Percentiles rank a stretch among this genome's conserved stretches.
Evolutionary conservation across 2,888 invertebrate species (phyloP).

Genomic region (Ectemnius lituratus): DNA sequence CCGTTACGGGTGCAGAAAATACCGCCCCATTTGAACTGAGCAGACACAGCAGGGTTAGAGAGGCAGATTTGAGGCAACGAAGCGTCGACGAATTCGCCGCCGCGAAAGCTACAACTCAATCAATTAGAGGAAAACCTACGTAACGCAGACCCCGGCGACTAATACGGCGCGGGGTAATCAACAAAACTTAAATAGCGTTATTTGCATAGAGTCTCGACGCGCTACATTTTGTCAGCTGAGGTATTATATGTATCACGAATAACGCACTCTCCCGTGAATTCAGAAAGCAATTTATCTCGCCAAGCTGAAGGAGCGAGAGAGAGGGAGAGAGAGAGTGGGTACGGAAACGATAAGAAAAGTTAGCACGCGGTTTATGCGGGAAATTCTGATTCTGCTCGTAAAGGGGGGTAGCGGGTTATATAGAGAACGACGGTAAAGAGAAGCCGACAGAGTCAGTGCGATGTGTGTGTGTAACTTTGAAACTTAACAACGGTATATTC

Average conservation of each 20-base stretch:
- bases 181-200: too few relatives aligned
- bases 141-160: too few relatives aligned
- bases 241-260: too few relatives aligned
- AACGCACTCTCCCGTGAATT: not conserved
- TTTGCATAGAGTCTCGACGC: too few relatives aligned
- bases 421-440: conserved; percentile 39
- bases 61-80: too few relatives aligned
- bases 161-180: too few relatives aligned
- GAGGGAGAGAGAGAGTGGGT: conserved; percentile 12
- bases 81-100: too few relatives aligned
- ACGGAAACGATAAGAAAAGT: conserved; percentile 48
- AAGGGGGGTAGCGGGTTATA: conserved; percentile 37
- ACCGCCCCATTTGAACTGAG: too few relatives aligned
- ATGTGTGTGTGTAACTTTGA: conserved; percentile 58
- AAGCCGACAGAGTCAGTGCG: conserved; percentile 41
- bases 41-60: too few relatives aligned
- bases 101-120: too few relatives aligned
- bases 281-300: conserved; percentile 38
- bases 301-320: conserved; percentile 9
- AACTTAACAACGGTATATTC: conserved; percentile 60
- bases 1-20: not conserved
- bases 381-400: conserved; percentile 53
- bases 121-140: too few relatives aligned
- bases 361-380: conserved; percentile 43
- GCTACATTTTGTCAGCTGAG: too few relatives aligned